These are phyloP conservation scores for Acrobasis suavella DNA, from an alignment of 2,888 invertebrate genomes.

Conservation along the genomic window DNA sequence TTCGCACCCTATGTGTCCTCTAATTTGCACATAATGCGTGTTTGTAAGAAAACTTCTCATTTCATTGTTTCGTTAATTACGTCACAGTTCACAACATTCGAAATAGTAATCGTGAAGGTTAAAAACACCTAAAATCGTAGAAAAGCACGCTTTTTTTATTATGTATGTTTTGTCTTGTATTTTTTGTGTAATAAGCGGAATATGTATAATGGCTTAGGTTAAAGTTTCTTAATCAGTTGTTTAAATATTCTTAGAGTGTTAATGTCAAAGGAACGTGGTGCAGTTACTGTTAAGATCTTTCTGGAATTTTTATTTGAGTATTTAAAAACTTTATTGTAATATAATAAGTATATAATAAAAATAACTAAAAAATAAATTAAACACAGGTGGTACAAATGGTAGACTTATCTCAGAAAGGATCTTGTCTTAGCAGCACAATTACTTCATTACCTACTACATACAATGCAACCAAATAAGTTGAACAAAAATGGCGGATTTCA, in stretches of 20 bases:
- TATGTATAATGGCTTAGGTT: not conserved
- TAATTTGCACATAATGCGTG: slow-evolving; percentile 21
- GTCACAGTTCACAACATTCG: not conserved
- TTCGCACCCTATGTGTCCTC: slow-evolving; percentile 7
- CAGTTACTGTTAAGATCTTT: not conserved
- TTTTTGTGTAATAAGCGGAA: not conserved
- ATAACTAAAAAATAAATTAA: too few relatives aligned
- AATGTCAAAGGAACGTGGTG: not conserved
- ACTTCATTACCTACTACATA: too few relatives aligned
- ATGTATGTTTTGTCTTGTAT: not conserved
- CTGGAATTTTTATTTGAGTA: not conserved
- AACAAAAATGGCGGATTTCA: too few relatives aligned
- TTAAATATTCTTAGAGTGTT: not conserved
- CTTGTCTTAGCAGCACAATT: too few relatives aligned
- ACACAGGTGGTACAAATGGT: too few relatives aligned
- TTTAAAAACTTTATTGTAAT: too few relatives aligned
- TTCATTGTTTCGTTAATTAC: slow-evolving; percentile 3
- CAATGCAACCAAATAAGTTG: too few relatives aligned
- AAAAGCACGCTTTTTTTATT: not conserved
- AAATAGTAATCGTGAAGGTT: not conserved
- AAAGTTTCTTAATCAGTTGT: not conserved
- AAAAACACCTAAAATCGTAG: not conserved
- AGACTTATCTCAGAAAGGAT: too few relatives aligned
- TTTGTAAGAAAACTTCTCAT: slow-evolving; percentile 12
- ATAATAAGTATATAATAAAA: too few relatives aligned